phyloP scores from a whole-genome alignment of 2,113 vertebrate genomes.

The Cyprinodon brontotheroides region DNA sequence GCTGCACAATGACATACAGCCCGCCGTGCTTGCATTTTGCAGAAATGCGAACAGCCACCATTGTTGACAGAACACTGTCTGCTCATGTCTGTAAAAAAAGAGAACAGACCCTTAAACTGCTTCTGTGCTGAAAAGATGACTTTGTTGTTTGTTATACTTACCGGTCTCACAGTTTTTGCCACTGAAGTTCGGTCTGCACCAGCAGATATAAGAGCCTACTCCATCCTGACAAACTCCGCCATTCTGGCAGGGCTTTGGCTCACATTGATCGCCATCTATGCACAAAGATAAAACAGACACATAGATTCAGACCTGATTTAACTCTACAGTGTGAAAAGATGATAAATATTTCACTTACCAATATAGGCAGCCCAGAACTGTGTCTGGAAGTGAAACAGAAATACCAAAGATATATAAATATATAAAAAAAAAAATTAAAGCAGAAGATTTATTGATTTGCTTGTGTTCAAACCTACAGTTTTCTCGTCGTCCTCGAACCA shows the following conservation, averaged over 20 bases:
- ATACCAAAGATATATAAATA: not conserved
- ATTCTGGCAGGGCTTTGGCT: slow-evolving; percentile 88
- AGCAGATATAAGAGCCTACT: slow-evolving; percentile 85
- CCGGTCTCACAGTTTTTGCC: slow-evolving; percentile 95
- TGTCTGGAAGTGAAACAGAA: slow-evolving; percentile 52
- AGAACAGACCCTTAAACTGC: not conserved
- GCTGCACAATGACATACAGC: slow-evolving; percentile 83
- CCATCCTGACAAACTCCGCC: slow-evolving; percentile 84
- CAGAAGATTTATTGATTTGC: too few relatives aligned
- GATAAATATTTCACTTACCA: slow-evolving; percentile 40
- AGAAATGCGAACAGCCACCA: slow-evolving; percentile 91
- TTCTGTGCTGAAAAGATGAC: not conserved
- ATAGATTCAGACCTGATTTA: slow-evolving; percentile 3
- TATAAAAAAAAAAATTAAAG: not conserved
- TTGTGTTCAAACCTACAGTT: slow-evolving; percentile 77
- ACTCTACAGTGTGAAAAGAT: not conserved
- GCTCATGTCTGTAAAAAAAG: slow-evolving; percentile 77
- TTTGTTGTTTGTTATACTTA: slow-evolving; percentile 58
- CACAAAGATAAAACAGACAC: slow-evolving; percentile 2
- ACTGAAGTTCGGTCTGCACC: slow-evolving; percentile 83
- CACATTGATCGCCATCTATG: slow-evolving; percentile 91
- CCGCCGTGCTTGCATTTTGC: slow-evolving; percentile 60
- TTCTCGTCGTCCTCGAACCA: slow-evolving; percentile 81
- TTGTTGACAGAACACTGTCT: slow-evolving; percentile 82
- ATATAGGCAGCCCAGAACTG: slow-evolving; percentile 63